Evolutionary conservation across 1,140 invertebrate species (phyloP).

Genomic region (Aphidius gifuensis): DNA sequence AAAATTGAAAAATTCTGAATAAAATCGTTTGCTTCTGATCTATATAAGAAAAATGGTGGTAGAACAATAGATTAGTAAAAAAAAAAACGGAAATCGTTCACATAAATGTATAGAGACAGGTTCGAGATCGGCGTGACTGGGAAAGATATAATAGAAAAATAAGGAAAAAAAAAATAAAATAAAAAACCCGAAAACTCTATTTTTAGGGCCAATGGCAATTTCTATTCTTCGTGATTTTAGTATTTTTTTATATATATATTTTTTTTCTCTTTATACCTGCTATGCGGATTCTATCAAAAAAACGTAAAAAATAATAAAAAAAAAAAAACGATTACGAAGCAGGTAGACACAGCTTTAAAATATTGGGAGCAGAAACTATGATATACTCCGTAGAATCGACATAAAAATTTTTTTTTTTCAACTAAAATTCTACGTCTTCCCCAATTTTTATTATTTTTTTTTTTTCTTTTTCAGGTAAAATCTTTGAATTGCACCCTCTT

Average conservation of each 20-base stretch:
- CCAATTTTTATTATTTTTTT: background rate
- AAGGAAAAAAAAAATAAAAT: constrained; percentile 34
- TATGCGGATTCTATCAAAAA: constrained; percentile 35
- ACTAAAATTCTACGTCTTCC: constrained; percentile 37
- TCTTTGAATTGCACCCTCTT: constrained; percentile 11
- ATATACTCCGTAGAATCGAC: constrained; percentile 31
- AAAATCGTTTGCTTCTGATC: too few relatives aligned
- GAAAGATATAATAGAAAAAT: constrained; percentile 29
- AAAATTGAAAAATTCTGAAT: too few relatives aligned
- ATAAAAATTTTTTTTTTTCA: constrained; percentile 29
- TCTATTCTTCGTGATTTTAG: constrained; percentile 19
- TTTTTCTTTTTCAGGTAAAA: constrained; percentile 33
- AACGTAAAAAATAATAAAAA: constrained; percentile 38
- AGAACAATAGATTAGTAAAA: too few relatives aligned
- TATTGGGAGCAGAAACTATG: constrained; percentile 11
- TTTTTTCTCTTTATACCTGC: constrained; percentile 26
- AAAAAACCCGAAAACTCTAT: constrained; percentile 36
- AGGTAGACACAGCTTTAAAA: constrained; percentile 29
- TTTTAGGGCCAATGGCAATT: constrained; percentile 28
- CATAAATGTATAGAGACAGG: constrained; percentile 31
- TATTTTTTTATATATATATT: constrained; percentile 20
- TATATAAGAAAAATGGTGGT: too few relatives aligned
- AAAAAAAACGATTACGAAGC: constrained; percentile 22
- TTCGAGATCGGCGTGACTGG: constrained; percentile 28
- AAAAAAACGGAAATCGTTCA: constrained; percentile 16